Conservation (phyloP, 2,888 invertebrate genomes). For the Cryptus viduatorius region DNA sequence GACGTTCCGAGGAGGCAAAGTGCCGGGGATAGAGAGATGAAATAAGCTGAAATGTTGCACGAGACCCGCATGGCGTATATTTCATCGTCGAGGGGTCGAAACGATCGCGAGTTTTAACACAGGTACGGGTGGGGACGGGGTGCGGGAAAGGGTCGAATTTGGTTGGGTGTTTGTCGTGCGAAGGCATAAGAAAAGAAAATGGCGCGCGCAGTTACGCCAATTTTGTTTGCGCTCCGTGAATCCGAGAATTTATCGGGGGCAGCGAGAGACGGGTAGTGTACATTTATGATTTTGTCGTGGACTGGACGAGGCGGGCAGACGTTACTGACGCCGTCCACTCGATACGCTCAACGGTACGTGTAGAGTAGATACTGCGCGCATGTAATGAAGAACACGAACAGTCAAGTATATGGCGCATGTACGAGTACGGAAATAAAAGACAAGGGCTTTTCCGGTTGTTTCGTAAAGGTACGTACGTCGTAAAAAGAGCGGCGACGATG, state of each 20-base stretch:
- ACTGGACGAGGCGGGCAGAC: background rate
- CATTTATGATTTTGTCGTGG: conserved; percentile 36
- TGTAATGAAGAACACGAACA: background rate
- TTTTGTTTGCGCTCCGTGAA: background rate
- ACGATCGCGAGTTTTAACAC: conserved; percentile 23
- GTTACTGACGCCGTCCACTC: background rate
- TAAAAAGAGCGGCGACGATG: background rate
- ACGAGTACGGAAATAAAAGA: conserved; percentile 5
- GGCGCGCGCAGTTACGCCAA: background rate
- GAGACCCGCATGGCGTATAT: conserved; percentile 62
- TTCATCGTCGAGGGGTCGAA: conserved; percentile 52
- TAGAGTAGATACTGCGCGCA: background rate
- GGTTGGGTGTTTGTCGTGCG: background rate
- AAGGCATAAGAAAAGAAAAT: background rate
- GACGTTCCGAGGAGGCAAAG: background rate
- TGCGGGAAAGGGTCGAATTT: no score
- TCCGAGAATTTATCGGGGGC: conserved; percentile 7
- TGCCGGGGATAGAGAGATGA: background rate
- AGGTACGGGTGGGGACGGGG: background rate
- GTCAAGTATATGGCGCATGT: background rate
- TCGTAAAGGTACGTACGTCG: conserved; percentile 20
- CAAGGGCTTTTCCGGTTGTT: conserved; percentile 11
- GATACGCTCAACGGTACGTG: conserved; percentile 35
- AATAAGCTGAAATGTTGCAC: background rate
- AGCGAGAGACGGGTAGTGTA: background rate